Evolutionary conservation across 2,888 invertebrate species (phyloP).

Genomic region (Andrena flavipes): DNA sequence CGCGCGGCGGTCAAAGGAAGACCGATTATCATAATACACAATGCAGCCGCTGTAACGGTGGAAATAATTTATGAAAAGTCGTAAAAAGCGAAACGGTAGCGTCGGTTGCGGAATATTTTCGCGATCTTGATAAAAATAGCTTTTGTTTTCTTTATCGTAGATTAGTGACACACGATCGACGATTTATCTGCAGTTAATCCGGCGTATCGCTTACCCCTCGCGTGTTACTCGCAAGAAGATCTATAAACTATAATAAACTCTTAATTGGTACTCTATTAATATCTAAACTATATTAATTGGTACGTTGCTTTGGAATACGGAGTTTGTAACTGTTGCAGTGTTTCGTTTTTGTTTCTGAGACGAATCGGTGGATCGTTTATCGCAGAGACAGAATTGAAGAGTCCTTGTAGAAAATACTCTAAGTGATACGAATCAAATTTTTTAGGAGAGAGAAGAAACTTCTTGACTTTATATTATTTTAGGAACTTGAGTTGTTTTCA

Average conservation of each 20-base stretch:
- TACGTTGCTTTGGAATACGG: too few relatives aligned
- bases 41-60: conserved; percentile 22
- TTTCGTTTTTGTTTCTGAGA: too few relatives aligned
- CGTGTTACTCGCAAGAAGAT: background rate
- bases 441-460: too few relatives aligned
- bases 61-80: conserved; percentile 39
- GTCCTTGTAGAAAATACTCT: too few relatives aligned
- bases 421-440: too few relatives aligned
- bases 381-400: too few relatives aligned
- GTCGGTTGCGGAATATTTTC: background rate
- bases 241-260: background rate
- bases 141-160: background rate
- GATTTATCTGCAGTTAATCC: background rate
- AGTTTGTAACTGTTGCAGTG: too few relatives aligned
- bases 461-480: too few relatives aligned
- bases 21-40: conserved; percentile 57
- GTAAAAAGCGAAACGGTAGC: background rate
- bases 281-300: too few relatives aligned
- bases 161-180: background rate
- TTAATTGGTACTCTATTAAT: too few relatives aligned
- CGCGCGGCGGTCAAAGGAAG: conserved; percentile 38
- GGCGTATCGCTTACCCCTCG: background rate
- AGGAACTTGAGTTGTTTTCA: too few relatives aligned
- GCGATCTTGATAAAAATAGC: background rate
- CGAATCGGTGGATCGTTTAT: too few relatives aligned